Base-by-base conservation (phyloP, 1,140 invertebrate species). In the Laupala kohalensis region DNA sequence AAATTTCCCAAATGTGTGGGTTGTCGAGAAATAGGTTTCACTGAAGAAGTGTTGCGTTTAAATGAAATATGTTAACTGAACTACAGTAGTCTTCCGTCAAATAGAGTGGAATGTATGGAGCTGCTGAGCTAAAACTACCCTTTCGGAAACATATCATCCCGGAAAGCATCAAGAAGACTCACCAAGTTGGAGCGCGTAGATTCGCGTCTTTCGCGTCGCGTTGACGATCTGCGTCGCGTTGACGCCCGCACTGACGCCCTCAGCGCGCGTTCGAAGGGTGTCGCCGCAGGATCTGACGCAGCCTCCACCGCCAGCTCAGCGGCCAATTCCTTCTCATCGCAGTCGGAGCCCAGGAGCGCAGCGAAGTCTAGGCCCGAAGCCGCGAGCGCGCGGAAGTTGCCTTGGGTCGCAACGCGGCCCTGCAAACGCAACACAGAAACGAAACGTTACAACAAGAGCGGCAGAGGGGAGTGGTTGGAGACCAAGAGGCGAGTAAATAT, bases 271-370 rank as follows among this genome's bases (percentile, higher is more conserved):
- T 53, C 37, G 37, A 53, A 53, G 37, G 37, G 37, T 19, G 37
- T 2, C n/a, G n/a, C n/a, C n/a, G n/a, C n/a, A n/a, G n/a, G n/a
- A n/a, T n/a, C n/a, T n/a, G n/a, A n/a, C 37, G 37, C 37, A 0
- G 37, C 37, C 37, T 9, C 9, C 9, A 13, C 37, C 9, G 37
- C 37, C 9, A 13, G 9, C 37, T 53, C 5, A 6, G 83, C 79
- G 9, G 83, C 81, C 28, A 83, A 81, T 0, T 74, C 77, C 0
- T 81, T 79, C 12, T 78, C 78, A 0, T 82, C 77, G 2, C 78
- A 76, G 1, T 29, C 64, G 15, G 28, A 69, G 62, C 65, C 24
- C 28, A 77, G 29, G 23, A 76, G 64, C 29, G 76, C 73, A 2
- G 72, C 73, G 69, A 77, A 77, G 62, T 77, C 73, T 25, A 74